Evolutionary conservation across 2,888 invertebrate species (phyloP), one percentile per base, ranked within the genome.

Genomic region (Drosophila subquinaria): DNA sequence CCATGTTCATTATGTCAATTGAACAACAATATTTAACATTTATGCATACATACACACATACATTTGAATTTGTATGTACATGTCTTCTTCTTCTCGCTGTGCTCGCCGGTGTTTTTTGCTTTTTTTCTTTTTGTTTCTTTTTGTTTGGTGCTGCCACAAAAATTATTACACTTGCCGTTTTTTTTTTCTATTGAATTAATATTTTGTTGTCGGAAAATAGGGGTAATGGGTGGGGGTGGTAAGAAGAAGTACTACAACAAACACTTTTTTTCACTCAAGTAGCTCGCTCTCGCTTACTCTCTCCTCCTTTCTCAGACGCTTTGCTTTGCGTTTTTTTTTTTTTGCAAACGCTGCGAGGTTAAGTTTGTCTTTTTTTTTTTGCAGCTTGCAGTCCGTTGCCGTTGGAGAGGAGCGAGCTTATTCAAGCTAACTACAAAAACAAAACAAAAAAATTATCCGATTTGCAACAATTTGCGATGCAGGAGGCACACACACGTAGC

Each of bases 261-360:
- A 81, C 82, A 79, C 75, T 68, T 71, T 75, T 74, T 63, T 69
- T 69, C 63, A 73, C 76, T 70, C 52, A 78, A 69, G 35, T 63
- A 65, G 61, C 68, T 63, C 42, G 61, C 65, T 63, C 40, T 57
- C 36, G 15, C 33, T 62, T 43, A 30, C 66, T 47, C 53, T 55
- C 63, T 59, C n/a, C 51, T 53, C 45, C 61, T 63, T 67, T 40
- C 47, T 51, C 52, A 51, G 51, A 64, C 69, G 66, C 79, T 79
- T 65, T 56, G 59, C 69, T 64, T 67, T 62, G 60, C 60, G 63
- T 72, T 68, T 64, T 73, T 65, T 56, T 35, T 69, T 79, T 79
- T 79, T 78, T 74, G 79, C 76, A 72, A 75, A 45, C 40, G 56
- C 71, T 80, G 82, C 88, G 88, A 84, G 88, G 88, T 84, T 84